Conservation (phyloP, 2,888 invertebrate species). For the Drosophila basisetae region DNA sequence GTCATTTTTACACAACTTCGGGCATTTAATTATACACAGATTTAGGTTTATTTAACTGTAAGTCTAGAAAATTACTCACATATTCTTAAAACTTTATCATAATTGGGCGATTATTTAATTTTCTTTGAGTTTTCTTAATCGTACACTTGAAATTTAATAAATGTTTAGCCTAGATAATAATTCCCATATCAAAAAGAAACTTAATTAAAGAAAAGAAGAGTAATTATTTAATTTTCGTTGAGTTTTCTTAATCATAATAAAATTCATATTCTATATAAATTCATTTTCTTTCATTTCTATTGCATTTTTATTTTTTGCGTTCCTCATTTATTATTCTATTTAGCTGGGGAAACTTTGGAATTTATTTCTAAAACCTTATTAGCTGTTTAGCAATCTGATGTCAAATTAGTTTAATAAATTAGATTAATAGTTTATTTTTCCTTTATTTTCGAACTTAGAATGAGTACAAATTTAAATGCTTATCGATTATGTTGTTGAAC, state of each 20-base stretch:
- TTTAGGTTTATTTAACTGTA: not conserved
- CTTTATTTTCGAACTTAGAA: slow-evolving; percentile 6
- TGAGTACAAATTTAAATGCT: slow-evolving; percentile 9
- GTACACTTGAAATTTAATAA: not conserved
- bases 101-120: not conserved
- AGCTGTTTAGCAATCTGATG: not conserved
- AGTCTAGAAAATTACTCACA: not conserved
- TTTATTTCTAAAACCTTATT: not conserved
- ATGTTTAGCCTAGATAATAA: not conserved
- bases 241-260: not conserved
- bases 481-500: slow-evolving; percentile 31
- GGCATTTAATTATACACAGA: not conserved
- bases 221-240: not conserved
- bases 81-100: not conserved
- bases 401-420: not conserved
- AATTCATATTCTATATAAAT: not conserved
- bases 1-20: too few relatives aligned
- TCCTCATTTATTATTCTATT: not conserved
- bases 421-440: not conserved
- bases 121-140: not conserved
- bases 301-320: not conserved
- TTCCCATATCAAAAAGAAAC: not conserved
- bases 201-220: not conserved
- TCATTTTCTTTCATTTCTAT: not conserved
- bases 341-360: not conserved